Evolutionary conservation across 1,140 invertebrate genomes (phyloP), one percentile per base, ranked within the genome.

Genomic region (Schmidtea mediterranea): DNA sequence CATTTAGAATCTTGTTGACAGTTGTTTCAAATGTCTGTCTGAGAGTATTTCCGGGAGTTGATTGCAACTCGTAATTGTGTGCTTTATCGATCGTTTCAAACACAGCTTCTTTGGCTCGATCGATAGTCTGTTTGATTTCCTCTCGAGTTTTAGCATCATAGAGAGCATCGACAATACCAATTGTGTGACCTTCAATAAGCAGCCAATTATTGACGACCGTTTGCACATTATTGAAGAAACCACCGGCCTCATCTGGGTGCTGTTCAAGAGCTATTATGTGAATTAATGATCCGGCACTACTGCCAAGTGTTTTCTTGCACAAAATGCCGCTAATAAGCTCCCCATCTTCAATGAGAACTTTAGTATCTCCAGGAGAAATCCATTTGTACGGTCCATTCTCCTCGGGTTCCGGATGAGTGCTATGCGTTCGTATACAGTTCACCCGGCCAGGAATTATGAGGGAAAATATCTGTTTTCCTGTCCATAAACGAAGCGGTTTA

Each of bases 31-130:
- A 78, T 46, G 76, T 79, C 67, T 95, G 87, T 55, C 86, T 72
- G 37, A 97, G 66, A 0, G 89, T 92, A 58, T 97, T 97, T 74
- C 92, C 92, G 16, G 92, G 90, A 1, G 87, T 94, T 0, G 89
- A 87, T 60, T 97, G 89, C 43, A 99, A 67, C 59, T 97, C 89
- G 77, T 97, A 94, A 59, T 95, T 95, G 69, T 99, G 92, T 22
- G 92, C 92, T 68, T 95, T 95, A 58, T 95, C 86, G 59, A 98
- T 98, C 0, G 98, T 89, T 55, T 97, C 86, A 72, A 92, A 92
- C 67, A 98, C 92, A 70, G 95, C 86, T 57, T 87, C 62, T 57
- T 98, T 98, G 53, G 92, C 92, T 71, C 95, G 95, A 52, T 79
- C 79, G 62, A 99, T 98, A 12, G 90, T 84, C 56, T 80, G 79